Base-by-base conservation (phyloP, 2,797 vertebrate species). In the Phalloptychus januarius region DNA sequence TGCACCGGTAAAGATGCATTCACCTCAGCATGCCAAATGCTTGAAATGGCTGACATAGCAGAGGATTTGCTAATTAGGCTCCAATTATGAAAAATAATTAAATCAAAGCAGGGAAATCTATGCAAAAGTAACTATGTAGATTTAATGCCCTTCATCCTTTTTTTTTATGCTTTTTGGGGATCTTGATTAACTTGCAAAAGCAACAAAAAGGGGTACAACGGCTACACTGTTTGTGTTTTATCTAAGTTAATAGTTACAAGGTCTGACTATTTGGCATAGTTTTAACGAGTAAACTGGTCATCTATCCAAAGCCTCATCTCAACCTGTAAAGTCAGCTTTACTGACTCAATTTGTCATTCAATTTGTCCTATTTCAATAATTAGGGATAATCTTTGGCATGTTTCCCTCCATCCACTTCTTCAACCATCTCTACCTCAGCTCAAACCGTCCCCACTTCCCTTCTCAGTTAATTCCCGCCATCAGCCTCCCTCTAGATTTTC, bases 391-490 rank as follows among this genome's bases (percentile, higher is more conserved):
- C 63, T 79, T 79, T 45, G 70, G 28, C 36, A 70, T 74, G 42
- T 72, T 87, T 89, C 87, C 84, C 86, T 83, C 72, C 36, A 77
- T 85, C 56, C 65, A 73, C 36, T 61, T 82, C 54, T 52, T 71
- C 1, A 23, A 67, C 65, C 61, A 36, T 76, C 79, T 81, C 63
- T 50, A 69, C 56, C 86, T 72, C 74, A 79, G 72, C 81, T 84
- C 73, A 58, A 52, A 67, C 18, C 78, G 54, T 72, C 75, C 71
- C 75, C 76, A 77, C 81, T 83, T 87, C 76, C 85, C 52, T 67
- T 85, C 72, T 87, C 80, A 72, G 86, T 86, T 84, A 80, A 77
- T 79, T 86, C 73, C 76, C 74, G 48, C 70, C 78, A 71, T 82
- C 82, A 15, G 75, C 80, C 73, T 83, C 85, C 78, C 84, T 83